These are phyloP conservation scores for Drosophila affinis DNA, from an alignment of 2,888 invertebrate genomes.

Conservation along the genomic window DNA sequence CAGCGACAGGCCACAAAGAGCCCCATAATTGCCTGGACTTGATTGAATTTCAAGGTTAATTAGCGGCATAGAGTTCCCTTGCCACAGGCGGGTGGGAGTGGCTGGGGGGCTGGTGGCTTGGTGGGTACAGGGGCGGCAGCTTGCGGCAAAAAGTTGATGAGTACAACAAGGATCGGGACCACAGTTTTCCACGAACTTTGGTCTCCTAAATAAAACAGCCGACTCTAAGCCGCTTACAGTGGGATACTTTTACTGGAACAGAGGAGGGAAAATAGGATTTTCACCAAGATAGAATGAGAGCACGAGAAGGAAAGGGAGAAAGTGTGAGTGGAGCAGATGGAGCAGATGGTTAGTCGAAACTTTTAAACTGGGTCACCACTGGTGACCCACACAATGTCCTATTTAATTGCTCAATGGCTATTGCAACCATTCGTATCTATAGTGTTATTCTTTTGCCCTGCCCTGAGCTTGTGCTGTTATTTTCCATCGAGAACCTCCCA, in stretches of 20 bases:
- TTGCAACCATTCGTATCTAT: not conserved
- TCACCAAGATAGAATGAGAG: no score
- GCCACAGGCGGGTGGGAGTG: slow-evolving; percentile 8
- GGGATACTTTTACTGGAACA: slow-evolving; percentile 7
- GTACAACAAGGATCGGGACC: slow-evolving; percentile 13
- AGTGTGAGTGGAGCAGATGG: slow-evolving; percentile 11
- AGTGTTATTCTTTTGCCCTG: not conserved
- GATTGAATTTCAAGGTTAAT: slow-evolving; percentile 76
- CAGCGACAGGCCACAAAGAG: slow-evolving; percentile 21
- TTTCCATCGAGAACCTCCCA: slow-evolving; percentile 5
- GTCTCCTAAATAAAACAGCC: not conserved
- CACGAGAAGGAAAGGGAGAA: not conserved
- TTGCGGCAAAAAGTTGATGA: slow-evolving; percentile 9
- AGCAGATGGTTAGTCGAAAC: not conserved
- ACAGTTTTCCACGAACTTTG: slow-evolving; percentile 29
- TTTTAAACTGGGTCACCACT: not conserved
- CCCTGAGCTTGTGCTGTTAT: no score
- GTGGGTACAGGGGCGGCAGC: no score
- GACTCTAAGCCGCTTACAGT: slow-evolving; percentile 33
- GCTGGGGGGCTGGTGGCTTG: no score
- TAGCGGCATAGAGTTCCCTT: slow-evolving; percentile 34
- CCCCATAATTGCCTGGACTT: slow-evolving; percentile 62
- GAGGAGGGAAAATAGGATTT: slow-evolving; percentile 13
- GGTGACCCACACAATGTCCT: no score
- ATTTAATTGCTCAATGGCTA: no score